Evolutionary conservation across 2,113 vertebrate species (phyloP).

Genomic region (Cyprinodon variegatus): DNA sequence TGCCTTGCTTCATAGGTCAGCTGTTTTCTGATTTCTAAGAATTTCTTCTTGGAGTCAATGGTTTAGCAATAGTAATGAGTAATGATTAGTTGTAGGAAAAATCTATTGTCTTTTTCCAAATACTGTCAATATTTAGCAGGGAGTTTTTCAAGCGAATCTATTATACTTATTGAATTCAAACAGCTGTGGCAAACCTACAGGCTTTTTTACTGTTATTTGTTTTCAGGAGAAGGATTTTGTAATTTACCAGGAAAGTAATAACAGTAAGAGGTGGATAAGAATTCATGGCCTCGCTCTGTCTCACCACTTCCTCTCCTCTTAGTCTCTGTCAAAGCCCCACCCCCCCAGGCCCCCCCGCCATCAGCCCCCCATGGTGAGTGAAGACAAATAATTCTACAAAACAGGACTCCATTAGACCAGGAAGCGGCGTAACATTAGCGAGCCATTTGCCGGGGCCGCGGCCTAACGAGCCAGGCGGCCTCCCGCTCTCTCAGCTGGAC

Average conservation of each 20-base stretch:
- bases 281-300: slow-evolving; percentile 42
- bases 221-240: slow-evolving; percentile 31
- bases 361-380: slow-evolving; percentile 45
- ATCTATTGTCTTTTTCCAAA: slow-evolving; percentile 46
- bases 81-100: slow-evolving; percentile 52
- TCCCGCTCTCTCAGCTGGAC: slow-evolving; percentile 80
- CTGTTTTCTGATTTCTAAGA: slow-evolving; percentile 25
- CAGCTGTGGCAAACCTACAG: slow-evolving; percentile 10
- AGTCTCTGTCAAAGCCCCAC: slow-evolving; percentile 51
- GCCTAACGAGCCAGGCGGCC: slow-evolving; percentile 97
- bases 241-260: slow-evolving; percentile 37
- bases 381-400: slow-evolving; percentile 88
- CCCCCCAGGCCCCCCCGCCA: neutral
- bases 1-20: slow-evolving; percentile 28
- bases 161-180: slow-evolving; percentile 19
- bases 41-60: slow-evolving; percentile 42
- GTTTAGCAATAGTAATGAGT: slow-evolving; percentile 45
- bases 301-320: slow-evolving; percentile 31
- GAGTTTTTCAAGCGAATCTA: slow-evolving; percentile 12
- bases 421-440: slow-evolving; percentile 98
- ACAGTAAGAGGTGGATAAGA: slow-evolving; percentile 61
- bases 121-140: slow-evolving; percentile 33
- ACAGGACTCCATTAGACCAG: slow-evolving; percentile 96
- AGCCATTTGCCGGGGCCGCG: slow-evolving; percentile 98
- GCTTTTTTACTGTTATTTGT: slow-evolving; percentile 23